Percentiles rank a stretch among this genome's conserved stretches.
phyloP scores from a whole-genome alignment of 2,888 invertebrate species.

The Nephrotoma flavescens region DNA sequence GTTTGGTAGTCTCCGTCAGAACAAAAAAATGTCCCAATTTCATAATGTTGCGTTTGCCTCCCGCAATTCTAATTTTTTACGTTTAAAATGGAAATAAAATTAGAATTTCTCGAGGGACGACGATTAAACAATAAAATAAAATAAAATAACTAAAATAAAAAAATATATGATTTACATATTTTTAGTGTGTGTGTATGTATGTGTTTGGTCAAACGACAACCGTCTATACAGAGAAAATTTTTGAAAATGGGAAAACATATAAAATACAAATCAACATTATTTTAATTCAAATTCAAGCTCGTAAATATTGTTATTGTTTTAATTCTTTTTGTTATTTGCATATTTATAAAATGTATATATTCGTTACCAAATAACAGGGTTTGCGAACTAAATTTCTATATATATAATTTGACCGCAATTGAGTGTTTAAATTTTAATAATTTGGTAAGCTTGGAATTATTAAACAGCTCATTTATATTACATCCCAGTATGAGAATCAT shows the following conservation, averaged over 20 bases:
- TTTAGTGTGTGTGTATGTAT: not conserved
- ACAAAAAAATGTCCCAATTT: not conserved
- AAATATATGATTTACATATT: not conserved
- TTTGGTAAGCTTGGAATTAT: too few species aligned
- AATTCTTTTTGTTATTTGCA: not conserved
- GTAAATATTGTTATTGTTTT: not conserved
- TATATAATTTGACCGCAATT: too few species aligned
- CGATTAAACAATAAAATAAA: not conserved
- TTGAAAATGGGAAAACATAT: not conserved
- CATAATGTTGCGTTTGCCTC: not conserved
- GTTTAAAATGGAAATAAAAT: not conserved
- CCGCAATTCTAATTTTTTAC: not conserved
- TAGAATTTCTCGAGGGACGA: not conserved
- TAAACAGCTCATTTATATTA: too few species aligned
- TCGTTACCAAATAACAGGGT: not conserved
- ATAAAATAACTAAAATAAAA: not conserved
- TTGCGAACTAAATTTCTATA: not conserved
- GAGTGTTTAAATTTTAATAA: too few species aligned
- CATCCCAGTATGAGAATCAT: too few species aligned
- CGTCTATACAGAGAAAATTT: not conserved
- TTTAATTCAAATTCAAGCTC: not conserved
- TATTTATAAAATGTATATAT: not conserved
- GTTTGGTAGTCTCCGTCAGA: too few species aligned
- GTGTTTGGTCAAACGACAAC: not conserved
- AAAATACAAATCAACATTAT: not conserved